phyloP scores from a whole-genome alignment of 2,113 vertebrate species.

The Centropus unirufus region DNA sequence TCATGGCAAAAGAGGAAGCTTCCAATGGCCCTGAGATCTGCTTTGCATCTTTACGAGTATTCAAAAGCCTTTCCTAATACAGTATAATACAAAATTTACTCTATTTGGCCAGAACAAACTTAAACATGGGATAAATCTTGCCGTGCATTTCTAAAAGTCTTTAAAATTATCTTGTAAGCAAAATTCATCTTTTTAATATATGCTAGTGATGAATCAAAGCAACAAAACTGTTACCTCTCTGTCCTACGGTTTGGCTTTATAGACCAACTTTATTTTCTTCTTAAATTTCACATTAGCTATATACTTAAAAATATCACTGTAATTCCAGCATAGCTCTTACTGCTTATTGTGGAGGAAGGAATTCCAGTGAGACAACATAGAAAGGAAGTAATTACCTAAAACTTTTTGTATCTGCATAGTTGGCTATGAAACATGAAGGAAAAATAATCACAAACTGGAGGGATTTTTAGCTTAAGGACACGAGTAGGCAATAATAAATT shows the following conservation, averaged over 20 bases:
- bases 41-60: background rate
- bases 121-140: background rate
- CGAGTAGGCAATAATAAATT: background rate
- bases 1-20: background rate
- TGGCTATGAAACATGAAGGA: background rate
- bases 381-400: constrained; percentile 15
- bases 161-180: background rate
- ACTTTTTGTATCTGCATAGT: background rate
- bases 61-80: background rate
- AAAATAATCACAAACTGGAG: background rate
- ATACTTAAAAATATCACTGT: background rate
- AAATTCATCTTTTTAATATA: background rate
- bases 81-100: background rate
- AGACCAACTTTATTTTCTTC: constrained; percentile 12
- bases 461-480: background rate
- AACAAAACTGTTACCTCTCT: background rate
- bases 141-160: background rate
- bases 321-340: background rate
- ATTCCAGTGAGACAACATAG: background rate
- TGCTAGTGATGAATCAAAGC: background rate
- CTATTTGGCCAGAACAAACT: background rate
- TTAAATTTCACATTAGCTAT: background rate
- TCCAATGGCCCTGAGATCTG: background rate
- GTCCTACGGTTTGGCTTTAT: background rate
- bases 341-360: background rate